phyloP scores from a whole-genome alignment of 2,113 vertebrate genomes.

The Aplodontia rufa region DNA sequence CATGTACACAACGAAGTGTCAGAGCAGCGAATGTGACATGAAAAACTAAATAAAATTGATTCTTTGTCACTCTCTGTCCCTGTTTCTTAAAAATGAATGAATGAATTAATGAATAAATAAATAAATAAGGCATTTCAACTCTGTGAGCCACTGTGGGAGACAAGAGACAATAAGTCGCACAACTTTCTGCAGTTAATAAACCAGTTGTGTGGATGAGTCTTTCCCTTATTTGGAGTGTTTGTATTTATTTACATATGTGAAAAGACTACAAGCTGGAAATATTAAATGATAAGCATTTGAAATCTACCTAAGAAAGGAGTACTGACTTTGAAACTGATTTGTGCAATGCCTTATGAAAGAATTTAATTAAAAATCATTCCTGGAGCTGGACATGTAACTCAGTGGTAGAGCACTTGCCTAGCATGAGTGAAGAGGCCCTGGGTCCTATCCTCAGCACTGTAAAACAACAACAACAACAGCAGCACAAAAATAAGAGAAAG shows the following conservation, averaged over 20 bases:
- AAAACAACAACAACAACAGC: background rate
- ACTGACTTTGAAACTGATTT: slow-evolving; percentile 21
- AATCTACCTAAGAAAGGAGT: background rate
- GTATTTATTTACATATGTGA: background rate
- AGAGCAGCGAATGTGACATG: no score
- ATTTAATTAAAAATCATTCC: background rate
- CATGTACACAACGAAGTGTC: no score
- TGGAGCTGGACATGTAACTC: background rate
- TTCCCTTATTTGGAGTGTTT: slow-evolving; percentile 24
- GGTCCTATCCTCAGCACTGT: background rate
- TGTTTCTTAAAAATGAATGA: no score
- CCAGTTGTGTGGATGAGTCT: background rate
- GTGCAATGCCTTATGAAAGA: background rate
- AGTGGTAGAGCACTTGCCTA: background rate
- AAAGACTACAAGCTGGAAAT: background rate
- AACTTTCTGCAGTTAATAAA: background rate
- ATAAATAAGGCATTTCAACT: slow-evolving; percentile 25
- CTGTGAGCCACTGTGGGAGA: background rate
- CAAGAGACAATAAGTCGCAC: background rate
- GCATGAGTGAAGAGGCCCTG: background rate
- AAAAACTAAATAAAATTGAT: no score
- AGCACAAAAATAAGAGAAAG: no score
- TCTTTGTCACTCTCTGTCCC: no score
- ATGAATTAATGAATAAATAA: no score
- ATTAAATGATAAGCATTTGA: background rate